Percentiles rank a stretch among this genome's conserved stretches.
Evolutionary conservation across 2,113 vertebrate genomes (phyloP).

Genomic region (Ochotona curzoniae): DNA sequence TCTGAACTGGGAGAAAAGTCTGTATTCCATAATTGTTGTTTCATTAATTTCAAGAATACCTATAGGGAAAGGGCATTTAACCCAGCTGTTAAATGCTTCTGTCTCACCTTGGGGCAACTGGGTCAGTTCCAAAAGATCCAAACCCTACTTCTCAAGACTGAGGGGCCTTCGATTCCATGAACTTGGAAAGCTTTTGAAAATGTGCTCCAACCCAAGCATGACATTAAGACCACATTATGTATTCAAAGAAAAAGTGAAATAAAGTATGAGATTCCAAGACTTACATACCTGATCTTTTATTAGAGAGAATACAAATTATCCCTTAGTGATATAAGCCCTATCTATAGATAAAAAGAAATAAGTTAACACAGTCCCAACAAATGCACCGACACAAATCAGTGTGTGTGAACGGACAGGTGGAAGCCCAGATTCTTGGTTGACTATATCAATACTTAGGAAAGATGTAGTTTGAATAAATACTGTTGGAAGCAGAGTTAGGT

Average conservation of each 20-base stretch:
- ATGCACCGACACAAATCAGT: background rate
- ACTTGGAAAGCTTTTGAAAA: constrained; percentile 49
- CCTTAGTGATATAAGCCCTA: background rate
- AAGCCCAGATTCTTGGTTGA: background rate
- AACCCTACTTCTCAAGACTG: constrained; percentile 30
- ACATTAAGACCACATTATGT: constrained; percentile 1
- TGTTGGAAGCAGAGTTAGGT: background rate
- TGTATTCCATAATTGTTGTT: background rate
- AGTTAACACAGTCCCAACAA: background rate
- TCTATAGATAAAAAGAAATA: background rate
- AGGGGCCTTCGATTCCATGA: background rate
- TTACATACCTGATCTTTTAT: background rate
- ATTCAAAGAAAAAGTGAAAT: background rate
- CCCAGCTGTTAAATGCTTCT: too few species aligned
- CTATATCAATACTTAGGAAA: background rate
- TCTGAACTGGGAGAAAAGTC: background rate
- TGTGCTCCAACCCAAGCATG: background rate
- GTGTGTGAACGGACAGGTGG: background rate
- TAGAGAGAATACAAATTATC: too few species aligned
- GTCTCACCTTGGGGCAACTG: too few species aligned
- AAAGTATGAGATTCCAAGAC: constrained; percentile 10
- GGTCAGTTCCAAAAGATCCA: background rate
- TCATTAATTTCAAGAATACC: background rate
- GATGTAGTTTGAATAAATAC: background rate
- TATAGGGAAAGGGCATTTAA: too few species aligned